Evolutionary conservation across 2,888 invertebrate genomes (phyloP).

Genomic region (Oligia fasciuncula): DNA sequence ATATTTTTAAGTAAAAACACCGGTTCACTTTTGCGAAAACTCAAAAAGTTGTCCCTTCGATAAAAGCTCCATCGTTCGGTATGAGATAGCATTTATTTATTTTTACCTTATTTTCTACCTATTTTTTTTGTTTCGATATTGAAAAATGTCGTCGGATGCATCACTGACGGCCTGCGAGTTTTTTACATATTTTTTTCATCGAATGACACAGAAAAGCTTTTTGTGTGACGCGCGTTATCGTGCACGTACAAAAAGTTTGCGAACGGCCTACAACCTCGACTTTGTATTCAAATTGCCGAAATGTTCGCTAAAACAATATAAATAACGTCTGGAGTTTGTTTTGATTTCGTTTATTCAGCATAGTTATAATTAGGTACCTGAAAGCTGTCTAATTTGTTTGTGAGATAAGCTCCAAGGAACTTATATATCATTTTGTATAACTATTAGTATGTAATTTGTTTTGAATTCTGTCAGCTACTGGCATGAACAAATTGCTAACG

Average conservation of each 20-base stretch:
- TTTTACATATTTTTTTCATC: constrained; percentile 76
- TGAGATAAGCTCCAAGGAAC: neutral
- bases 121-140: constrained; percentile 78
- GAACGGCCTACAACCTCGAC: constrained; percentile 68
- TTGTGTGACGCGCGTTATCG: constrained; percentile 87
- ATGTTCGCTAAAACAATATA: constrained; percentile 55
- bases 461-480: constrained; percentile 36
- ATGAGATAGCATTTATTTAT: constrained; percentile 68
- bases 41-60: constrained; percentile 46
- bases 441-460: constrained; percentile 43
- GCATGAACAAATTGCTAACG: constrained; percentile 43
- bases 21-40: constrained; percentile 22
- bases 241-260: constrained; percentile 77
- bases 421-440: constrained; percentile 23
- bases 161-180: constrained; percentile 75
- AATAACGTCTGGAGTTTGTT: constrained; percentile 52
- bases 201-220: constrained; percentile 89
- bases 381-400: constrained; percentile 12
- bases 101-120: constrained; percentile 71
- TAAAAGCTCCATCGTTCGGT: constrained; percentile 62
- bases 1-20: constrained; percentile 15
- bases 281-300: constrained; percentile 82
- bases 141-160: constrained; percentile 85
- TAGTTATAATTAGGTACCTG: constrained; percentile 26
- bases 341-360: constrained; percentile 52